Conservation (phyloP, 2,888 invertebrate species). For the Trichogramma dendrolimi region DNA sequence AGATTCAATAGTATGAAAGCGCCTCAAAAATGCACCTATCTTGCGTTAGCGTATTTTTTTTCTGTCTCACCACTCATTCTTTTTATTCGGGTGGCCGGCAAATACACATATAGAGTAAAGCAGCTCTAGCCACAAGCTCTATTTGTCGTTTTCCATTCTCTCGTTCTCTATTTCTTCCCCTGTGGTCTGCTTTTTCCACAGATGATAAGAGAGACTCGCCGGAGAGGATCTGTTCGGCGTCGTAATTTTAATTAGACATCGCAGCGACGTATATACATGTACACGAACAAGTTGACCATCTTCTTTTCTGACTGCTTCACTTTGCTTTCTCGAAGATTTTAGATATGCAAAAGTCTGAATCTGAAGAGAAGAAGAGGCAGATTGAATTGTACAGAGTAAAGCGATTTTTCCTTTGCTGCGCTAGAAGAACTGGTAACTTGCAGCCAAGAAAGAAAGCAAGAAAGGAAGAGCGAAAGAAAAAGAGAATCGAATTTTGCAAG, state of each 20-base stretch:
- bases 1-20: too few relatives aligned
- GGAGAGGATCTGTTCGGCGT: slow-evolving; percentile 8
- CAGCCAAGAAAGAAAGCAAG: too few relatives aligned
- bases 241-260: slow-evolving; percentile 20
- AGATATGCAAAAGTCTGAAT: slow-evolving; percentile 22
- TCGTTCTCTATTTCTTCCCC: neutral
- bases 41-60: too few relatives aligned
- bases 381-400: slow-evolving; percentile 21
- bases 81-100: too few relatives aligned
- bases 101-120: too few relatives aligned
- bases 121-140: slow-evolving; percentile 6
- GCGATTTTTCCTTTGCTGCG: slow-evolving; percentile 17
- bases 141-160: slow-evolving; percentile 20
- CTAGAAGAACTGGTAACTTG: neutral
- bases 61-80: too few relatives aligned
- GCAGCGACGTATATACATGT: slow-evolving; percentile 1
- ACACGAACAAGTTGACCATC: slow-evolving; percentile 12
- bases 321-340: neutral
- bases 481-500: too few relatives aligned
- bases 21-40: too few relatives aligned
- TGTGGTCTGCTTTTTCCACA: slow-evolving; percentile 3
- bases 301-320: neutral
- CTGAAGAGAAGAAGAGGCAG: neutral
- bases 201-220: neutral
- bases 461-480: too few relatives aligned